Conservation (phyloP, 2,113 vertebrate species). For the Xiphophorus hellerii region DNA sequence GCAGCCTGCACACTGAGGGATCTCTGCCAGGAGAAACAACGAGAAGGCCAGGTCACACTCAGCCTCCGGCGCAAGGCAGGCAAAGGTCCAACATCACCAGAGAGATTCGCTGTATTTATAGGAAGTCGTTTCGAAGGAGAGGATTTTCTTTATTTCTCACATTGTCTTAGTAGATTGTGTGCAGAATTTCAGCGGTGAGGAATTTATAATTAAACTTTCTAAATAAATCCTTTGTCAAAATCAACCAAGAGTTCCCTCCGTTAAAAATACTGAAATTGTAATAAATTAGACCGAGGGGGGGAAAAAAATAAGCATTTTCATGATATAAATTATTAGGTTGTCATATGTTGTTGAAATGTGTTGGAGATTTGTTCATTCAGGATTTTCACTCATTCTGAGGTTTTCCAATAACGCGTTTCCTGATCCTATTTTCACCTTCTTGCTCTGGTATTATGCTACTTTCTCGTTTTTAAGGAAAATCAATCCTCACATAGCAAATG, state of each 20-base stretch:
- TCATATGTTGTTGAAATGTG: too few relatives aligned
- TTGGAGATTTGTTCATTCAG: neutral
- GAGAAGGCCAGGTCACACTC: slow-evolving; percentile 11
- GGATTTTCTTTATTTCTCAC: neutral
- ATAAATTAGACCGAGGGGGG: neutral
- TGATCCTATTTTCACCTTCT: neutral
- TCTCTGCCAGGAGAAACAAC: slow-evolving; percentile 81
- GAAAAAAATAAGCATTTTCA: too few relatives aligned
- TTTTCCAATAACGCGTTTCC: neutral
- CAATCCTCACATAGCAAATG: neutral
- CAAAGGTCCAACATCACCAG: neutral
- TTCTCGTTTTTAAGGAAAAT: neutral
- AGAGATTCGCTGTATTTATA: neutral
- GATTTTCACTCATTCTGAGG: too few relatives aligned
- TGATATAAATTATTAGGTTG: too few relatives aligned
- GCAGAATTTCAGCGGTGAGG: neutral
- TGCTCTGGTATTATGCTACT: neutral
- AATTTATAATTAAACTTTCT: neutral
- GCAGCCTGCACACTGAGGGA: slow-evolving; percentile 97
- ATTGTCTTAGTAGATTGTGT: neutral
- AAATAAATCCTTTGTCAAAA: neutral
- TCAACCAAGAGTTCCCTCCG: too few relatives aligned
- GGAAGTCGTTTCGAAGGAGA: neutral
- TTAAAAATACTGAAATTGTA: too few relatives aligned
- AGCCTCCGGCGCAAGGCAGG: neutral